phyloP scores from a whole-genome alignment of 2,113 vertebrate species.

The Notechis scutatus region DNA sequence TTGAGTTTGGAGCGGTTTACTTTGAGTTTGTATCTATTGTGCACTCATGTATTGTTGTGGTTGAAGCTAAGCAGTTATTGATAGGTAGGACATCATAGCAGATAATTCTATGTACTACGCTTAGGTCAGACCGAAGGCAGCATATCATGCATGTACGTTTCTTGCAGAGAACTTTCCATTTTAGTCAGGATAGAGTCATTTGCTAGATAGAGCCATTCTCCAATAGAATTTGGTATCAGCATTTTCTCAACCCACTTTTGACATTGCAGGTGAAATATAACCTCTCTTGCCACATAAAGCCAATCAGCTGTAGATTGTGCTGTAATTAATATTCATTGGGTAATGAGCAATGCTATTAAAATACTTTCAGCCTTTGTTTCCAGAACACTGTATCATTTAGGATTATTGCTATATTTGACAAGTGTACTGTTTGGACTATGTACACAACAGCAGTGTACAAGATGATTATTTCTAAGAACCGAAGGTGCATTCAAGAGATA shows the following conservation, averaged over 20 bases:
- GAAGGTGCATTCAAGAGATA: constrained; percentile 29
- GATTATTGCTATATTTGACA: constrained; percentile 7
- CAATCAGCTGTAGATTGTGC: not conserved
- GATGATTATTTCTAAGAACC: constrained; percentile 13
- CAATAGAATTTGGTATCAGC: not conserved
- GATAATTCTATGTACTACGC: too few species aligned
- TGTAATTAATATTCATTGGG: constrained; percentile 11
- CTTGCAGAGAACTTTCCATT: not conserved
- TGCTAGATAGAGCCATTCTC: not conserved
- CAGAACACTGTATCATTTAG: not conserved
- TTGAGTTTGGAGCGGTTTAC: too few species aligned
- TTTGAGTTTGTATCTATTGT: too few species aligned
- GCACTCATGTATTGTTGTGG: too few species aligned
- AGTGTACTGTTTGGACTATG: not conserved
- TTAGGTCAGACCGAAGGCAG: too few species aligned
- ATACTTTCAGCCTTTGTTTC: constrained; percentile 10
- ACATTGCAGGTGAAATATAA: constrained; percentile 6
- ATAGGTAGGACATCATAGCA: too few species aligned
- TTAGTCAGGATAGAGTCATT: not conserved
- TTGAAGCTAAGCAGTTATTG: too few species aligned
- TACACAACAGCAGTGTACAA: constrained; percentile 4
- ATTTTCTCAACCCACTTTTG: constrained; percentile 1
- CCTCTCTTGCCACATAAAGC: constrained; percentile 1
- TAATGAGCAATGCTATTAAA: constrained; percentile 21
- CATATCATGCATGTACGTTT: not conserved